Evolutionary conservation across 30 jellyfish, hydroid and myxozoan genomes (phyloP), one percentile per base, ranked within the genome.

Genomic region (Pseudorhiza aurosa): DNA sequence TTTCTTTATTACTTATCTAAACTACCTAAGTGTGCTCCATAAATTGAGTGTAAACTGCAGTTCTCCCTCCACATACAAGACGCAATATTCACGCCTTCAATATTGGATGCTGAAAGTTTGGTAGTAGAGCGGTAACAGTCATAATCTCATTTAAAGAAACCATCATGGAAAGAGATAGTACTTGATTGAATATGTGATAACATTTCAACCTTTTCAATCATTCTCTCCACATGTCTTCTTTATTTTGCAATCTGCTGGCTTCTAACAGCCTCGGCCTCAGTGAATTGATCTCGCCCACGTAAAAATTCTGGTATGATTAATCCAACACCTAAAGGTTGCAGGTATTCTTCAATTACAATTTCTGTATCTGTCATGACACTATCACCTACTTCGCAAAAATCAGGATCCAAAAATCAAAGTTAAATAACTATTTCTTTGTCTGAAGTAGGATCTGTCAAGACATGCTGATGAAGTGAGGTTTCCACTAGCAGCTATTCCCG

Each of bases 351-450:
- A 8, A 77, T 59, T 17, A 72, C 35, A 59, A 77, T 37, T 28
- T 77, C 72, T 58, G 85, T 58, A 68, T 76, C 83, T 55, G 83
- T 68, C 88, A 68, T 69, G 36, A 82, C 57, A 36, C 68, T 32
- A 33, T 82, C 94, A 7, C 89, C 89, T 65, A 44, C 89, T 10
- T 82, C 94, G 90, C 94, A 82, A 30, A 69, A 68, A 5, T 31
- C 65, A 27, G 51, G 64, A 58, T 62, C 27, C 7, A 79, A 43
- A 65, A 79, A 19, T 10, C 88, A 75, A 62, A 53, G 18, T 44
- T 88, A 39, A 17, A 17, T 18, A 15, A 79, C 87, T 24, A 79
- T 79, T 60, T 79, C 91, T 46, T n/a, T 64, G 42, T 79, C 89
- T 14, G 87, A 80, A 15, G 49, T 80, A 18, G 78, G 65, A n/a